Percentiles rank a stretch among this genome's conserved stretches.
These are phyloP conservation scores for Atrina japonica DNA, from an alignment of 2,888 invertebrate species.

Conservation along the genomic window DNA sequence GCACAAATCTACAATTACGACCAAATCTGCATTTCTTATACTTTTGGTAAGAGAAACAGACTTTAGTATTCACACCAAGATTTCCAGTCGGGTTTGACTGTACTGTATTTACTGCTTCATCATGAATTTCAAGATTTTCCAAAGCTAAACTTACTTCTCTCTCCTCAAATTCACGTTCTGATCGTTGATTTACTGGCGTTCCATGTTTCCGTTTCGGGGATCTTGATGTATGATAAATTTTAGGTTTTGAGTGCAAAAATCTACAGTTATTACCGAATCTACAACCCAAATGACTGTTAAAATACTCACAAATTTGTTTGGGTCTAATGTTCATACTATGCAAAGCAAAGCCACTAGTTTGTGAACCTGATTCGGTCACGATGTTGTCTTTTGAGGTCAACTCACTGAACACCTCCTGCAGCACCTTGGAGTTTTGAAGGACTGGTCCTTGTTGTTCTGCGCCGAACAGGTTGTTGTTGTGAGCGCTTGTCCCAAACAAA, in stretches of 20 bases:
- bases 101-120: slow-evolving; percentile 1
- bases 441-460: too few relatives aligned
- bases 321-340: slow-evolving; percentile 29
- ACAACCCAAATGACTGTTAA: slow-evolving; percentile 60
- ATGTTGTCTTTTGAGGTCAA: too few relatives aligned
- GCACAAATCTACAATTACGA: slow-evolving; percentile 62
- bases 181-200: slow-evolving; percentile 15
- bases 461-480: too few relatives aligned
- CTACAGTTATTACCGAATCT: slow-evolving; percentile 64
- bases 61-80: slow-evolving; percentile 5
- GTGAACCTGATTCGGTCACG: too few relatives aligned
- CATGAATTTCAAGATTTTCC: slow-evolving; percentile 43
- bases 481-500: too few relatives aligned
- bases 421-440: too few relatives aligned
- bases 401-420: too few relatives aligned
- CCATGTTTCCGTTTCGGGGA: slow-evolving; percentile 9
- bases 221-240: slow-evolving; percentile 4
- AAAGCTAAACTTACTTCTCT: not conserved
- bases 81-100: not conserved
- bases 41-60: slow-evolving; percentile 46
- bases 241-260: slow-evolving; percentile 42
- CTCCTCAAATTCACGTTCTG: not conserved
- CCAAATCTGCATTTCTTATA: slow-evolving; percentile 64
- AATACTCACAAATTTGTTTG: slow-evolving; percentile 54
- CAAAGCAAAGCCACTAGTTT: not conserved